Percentiles rank a stretch among this genome's conserved stretches.
phyloP scores from a whole-genome alignment of 2,797 vertebrate species.

The Pogoniulus pusillus region DNA sequence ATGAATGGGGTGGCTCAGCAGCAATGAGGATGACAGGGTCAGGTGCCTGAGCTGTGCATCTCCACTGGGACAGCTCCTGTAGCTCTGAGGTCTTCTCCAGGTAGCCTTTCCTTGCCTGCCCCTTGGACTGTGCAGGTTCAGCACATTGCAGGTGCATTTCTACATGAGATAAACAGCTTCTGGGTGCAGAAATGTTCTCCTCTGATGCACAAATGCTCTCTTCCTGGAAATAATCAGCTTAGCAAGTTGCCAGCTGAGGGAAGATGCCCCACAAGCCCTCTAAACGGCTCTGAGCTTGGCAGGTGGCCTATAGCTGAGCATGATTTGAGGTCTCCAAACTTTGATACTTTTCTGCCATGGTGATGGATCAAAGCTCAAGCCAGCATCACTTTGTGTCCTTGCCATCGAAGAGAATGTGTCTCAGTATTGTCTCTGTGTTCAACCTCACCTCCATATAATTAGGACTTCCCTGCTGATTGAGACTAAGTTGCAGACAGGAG shows the following conservation, averaged over 20 bases:
- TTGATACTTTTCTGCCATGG: background rate
- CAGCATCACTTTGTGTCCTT: background rate
- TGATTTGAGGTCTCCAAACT: background rate
- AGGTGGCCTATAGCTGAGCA: background rate
- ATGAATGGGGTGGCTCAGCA: background rate
- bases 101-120: conserved; percentile 1
- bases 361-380: background rate
- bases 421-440: background rate
- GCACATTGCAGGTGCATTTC: rapidly evolving
- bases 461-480: conserved; percentile 43
- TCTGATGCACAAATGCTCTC: background rate
- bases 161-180: background rate
- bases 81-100: background rate
- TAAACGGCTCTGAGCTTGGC: conserved; percentile 16
- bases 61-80: background rate
- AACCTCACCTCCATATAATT: conserved; percentile 26
- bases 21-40: background rate
- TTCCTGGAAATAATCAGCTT: background rate
- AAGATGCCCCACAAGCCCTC: background rate
- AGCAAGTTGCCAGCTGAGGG: background rate
- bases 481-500: conserved; percentile 39
- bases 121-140: conserved; percentile 3
- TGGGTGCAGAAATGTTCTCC: background rate
- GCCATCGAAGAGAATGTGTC: background rate
- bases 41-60: background rate